Evolutionary conservation across 2,888 invertebrate species (phyloP).

Genomic region (Hirudinaria manillensis): DNA sequence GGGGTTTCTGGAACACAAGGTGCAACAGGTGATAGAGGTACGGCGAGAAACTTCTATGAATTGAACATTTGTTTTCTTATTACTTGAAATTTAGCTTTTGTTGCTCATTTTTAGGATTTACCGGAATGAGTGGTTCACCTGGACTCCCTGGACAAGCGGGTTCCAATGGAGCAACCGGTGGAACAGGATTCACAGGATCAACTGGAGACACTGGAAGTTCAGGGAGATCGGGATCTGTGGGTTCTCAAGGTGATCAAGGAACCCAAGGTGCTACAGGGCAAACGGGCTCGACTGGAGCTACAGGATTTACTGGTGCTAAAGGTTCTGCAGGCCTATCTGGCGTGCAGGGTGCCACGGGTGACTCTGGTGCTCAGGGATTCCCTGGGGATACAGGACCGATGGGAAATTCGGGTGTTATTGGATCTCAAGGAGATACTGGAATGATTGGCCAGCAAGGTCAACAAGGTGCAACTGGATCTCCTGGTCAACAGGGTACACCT

Average conservation of each 20-base stretch:
- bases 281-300: slow-evolving; percentile 12
- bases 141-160: slow-evolving; percentile 18
- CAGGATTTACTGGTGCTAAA: slow-evolving; percentile 5
- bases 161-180: slow-evolving; percentile 13
- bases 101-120: not conserved
- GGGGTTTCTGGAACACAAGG: slow-evolving; percentile 16
- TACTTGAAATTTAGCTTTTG: not conserved
- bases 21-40: slow-evolving; percentile 4
- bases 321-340: slow-evolving; percentile 65
- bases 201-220: slow-evolving; percentile 23
- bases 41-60: not conserved
- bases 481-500: slow-evolving; percentile 31
- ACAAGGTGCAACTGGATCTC: slow-evolving; percentile 38
- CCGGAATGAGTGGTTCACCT: not conserved
- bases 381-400: slow-evolving; percentile 27
- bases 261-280: slow-evolving; percentile 30
- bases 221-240: slow-evolving; percentile 25
- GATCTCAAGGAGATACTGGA: slow-evolving; percentile 32
- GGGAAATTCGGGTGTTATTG: slow-evolving; percentile 20
- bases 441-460: slow-evolving; percentile 32
- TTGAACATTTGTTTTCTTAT: not conserved
- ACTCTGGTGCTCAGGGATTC: slow-evolving; percentile 59
- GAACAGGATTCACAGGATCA: slow-evolving; percentile 20
- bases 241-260: slow-evolving; percentile 34
- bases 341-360: slow-evolving; percentile 72